Base-by-base conservation (phyloP, 2,888 invertebrate species). In the Platycnemis pennipes region DNA sequence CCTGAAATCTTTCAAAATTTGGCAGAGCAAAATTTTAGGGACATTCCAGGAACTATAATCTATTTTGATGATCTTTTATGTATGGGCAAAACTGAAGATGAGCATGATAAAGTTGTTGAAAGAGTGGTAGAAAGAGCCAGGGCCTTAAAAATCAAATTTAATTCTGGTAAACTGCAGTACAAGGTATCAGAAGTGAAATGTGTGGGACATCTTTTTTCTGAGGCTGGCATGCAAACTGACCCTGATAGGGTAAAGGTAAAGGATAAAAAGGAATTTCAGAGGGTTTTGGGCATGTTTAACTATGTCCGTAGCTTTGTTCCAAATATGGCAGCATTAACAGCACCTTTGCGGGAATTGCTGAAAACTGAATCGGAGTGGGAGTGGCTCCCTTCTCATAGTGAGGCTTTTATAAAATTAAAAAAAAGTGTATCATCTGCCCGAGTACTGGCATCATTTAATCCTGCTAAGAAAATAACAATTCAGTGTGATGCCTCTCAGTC, bases 71-170 rank as follows among this genome's bases (percentile, higher is more conserved):
- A 87, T 8, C n/a, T 87, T 1, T 87, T 44, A 22, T 87, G 44
- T 11, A 87, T 45, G 87, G 22, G 87, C 11, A 87, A 87, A 31
- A 87, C 45, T 0, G 45, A 87, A 46, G 8, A 8, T 13, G 87
- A 87, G 1, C 45, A 87, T 87, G 87, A 87, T 44, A 44, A 87
- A 16, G 87, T 87, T 42, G 87, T 46, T 0, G 42, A 37, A 7
- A 8, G 45, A 87, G 87, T 87, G 44, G 87, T 44, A 0, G 87
- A 86, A 86, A 44, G 87, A 44, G 87, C 87, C 26, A 87, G 87
- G 45, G 87, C 45, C 45, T 31, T 44, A 26, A 46, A 46, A 19
- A 45, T 87, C 13, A 44, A 44, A 46, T 87, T 45, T 87, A 87
- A 87, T 44, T 31, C 87, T 46, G n/a, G 26, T 5, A 87, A 87